Evolutionary conservation across 2,888 invertebrate species (phyloP).

Genomic region (Tiliacea citrago): DNA sequence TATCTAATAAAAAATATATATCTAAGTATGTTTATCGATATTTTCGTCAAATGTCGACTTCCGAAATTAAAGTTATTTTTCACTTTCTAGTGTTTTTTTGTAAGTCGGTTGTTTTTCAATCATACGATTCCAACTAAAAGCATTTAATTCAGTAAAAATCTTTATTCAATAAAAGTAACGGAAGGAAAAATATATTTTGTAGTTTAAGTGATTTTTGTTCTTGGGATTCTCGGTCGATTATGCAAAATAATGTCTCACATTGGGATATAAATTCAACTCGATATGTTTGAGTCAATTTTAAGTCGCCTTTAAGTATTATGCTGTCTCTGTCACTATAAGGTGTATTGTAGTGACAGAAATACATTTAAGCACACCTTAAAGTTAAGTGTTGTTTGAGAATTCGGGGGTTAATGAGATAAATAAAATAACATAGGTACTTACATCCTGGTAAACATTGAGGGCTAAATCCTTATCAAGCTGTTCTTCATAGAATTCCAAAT

Average conservation of each 20-base stretch:
- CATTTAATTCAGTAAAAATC: background rate
- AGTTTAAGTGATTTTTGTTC: background rate
- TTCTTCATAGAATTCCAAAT: slow-evolving; percentile 91
- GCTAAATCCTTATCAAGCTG: slow-evolving; percentile 94
- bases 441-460: slow-evolving; percentile 94
- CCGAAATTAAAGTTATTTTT: too few relatives aligned
- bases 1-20: too few relatives aligned
- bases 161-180: background rate
- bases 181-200: too few relatives aligned
- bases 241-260: slow-evolving; percentile 1
- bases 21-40: too few relatives aligned
- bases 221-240: background rate
- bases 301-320: too few relatives aligned
- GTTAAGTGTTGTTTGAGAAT: too few relatives aligned
- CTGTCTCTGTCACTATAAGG: too few relatives aligned
- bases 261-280: slow-evolving; percentile 9
- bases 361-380: too few relatives aligned
- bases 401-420: too few relatives aligned
- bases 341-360: too few relatives aligned
- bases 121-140: background rate
- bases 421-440: slow-evolving; percentile 70
- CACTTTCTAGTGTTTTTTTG: too few relatives aligned
- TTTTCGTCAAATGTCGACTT: too few relatives aligned
- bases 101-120: background rate
- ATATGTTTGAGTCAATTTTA: slow-evolving; percentile 48